Conservation (phyloP, 2,797 vertebrate genomes). For the Sandelia bainsii region DNA sequence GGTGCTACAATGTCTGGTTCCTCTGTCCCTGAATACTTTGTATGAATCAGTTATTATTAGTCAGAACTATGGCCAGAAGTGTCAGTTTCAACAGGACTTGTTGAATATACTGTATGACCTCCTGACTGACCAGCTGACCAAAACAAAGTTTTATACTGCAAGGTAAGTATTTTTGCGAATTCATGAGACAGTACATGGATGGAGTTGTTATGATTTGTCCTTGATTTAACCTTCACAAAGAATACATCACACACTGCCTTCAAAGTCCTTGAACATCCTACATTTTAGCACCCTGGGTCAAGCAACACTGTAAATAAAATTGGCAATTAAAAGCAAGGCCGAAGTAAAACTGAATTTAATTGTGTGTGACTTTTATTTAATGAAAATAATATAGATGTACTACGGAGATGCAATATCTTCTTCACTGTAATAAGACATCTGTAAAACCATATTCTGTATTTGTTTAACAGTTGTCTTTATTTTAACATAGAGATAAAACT, state of each 20-base stretch:
- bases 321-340: conserved; percentile 27
- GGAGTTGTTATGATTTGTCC: conserved; percentile 35
- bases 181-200: conserved; percentile 38
- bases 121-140: conserved; percentile 46
- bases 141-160: conserved; percentile 67
- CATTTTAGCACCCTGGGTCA: conserved; percentile 48
- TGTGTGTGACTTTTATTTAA: conserved; percentile 44
- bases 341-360: conserved; percentile 20
- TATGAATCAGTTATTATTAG: conserved; percentile 50
- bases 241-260: conserved; percentile 57
- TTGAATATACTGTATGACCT: conserved; percentile 59
- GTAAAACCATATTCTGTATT: conserved; percentile 24
- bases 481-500: conserved; percentile 20
- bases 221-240: conserved; percentile 45
- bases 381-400: conserved; percentile 9
- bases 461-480: conserved; percentile 12
- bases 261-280: conserved; percentile 47
- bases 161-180: conserved; percentile 69
- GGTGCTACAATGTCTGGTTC: conserved; percentile 37
- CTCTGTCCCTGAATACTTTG: conserved; percentile 46
- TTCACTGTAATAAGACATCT: conserved; percentile 18
- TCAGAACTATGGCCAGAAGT: conserved; percentile 53
- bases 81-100: conserved; percentile 56
- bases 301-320: conserved; percentile 51
- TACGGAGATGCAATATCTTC: background rate